A percentile compares a stretch with the other conserved stretches of the same genome.
phyloP scores from a whole-genome alignment of 2,888 invertebrate genomes.

The Sialis lutaria region DNA sequence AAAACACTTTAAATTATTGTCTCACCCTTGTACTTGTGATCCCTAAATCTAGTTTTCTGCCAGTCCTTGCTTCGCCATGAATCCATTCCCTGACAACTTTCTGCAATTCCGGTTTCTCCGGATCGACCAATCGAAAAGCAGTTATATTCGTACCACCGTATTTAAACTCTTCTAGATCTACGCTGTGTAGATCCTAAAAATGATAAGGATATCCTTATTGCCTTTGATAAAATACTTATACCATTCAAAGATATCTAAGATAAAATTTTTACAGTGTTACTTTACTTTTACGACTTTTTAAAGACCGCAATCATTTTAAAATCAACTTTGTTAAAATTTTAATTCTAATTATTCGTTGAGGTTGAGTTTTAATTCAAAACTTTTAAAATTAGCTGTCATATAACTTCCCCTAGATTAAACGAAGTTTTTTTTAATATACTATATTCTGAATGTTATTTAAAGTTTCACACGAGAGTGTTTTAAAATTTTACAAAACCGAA shows the following conservation, averaged over 20 bases:
- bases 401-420: too few relatives aligned
- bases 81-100: constrained; percentile 68
- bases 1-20: constrained; percentile 1
- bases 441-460: too few relatives aligned
- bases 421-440: too few relatives aligned
- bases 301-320: neutral
- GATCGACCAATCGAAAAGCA: constrained; percentile 78
- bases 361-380: neutral
- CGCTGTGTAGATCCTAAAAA: constrained; percentile 70
- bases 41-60: constrained; percentile 39
- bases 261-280: neutral
- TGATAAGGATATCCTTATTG: neutral
- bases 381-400: neutral
- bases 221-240: neutral
- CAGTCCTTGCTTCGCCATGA: constrained; percentile 50
- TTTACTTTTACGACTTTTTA: neutral
- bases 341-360: neutral
- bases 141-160: constrained; percentile 93
- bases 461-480: too few relatives aligned
- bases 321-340: neutral
- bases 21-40: constrained; percentile 37
- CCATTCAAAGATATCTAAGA: neutral
- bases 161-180: constrained; percentile 85
- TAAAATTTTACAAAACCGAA: too few relatives aligned
- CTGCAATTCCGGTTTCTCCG: constrained; percentile 59